Evolutionary conservation across 2,113 vertebrate species (phyloP).

Genomic region (Myanophis thanlyinensis): DNA sequence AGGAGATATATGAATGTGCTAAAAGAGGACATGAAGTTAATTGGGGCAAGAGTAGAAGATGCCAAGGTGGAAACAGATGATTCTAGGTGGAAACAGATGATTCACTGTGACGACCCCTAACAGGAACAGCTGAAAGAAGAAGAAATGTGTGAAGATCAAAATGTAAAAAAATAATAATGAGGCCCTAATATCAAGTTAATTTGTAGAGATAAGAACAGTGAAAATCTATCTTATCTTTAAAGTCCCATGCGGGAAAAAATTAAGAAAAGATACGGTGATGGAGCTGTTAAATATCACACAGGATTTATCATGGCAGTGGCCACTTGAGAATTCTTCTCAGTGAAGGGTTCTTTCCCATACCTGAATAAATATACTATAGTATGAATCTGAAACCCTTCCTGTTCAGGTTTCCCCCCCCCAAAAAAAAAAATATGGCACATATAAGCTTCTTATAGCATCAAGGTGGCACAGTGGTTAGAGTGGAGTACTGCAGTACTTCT

Average conservation of each 20-base stretch:
- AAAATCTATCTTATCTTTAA: background rate
- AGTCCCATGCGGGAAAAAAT: background rate
- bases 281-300: background rate
- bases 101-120: no score
- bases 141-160: background rate
- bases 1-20: no score
- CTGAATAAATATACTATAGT: background rate
- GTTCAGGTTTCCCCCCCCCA: background rate
- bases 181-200: background rate
- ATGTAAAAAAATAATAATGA: background rate
- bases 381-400: background rate
- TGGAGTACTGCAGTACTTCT: no score
- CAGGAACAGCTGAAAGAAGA: no score
- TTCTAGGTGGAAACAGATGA: no score
- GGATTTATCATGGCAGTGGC: background rate
- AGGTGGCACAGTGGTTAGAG: no score
- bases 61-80: no score
- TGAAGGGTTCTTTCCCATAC: background rate
- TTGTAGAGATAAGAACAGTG: background rate
- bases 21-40: no score
- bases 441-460: background rate
- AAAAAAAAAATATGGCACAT: background rate
- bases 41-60: no score
- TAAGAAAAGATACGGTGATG: background rate
- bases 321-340: background rate